These are phyloP conservation scores for Phaethornis superciliosus DNA, from an alignment of 2,113 vertebrate species.

Conservation along the genomic window DNA sequence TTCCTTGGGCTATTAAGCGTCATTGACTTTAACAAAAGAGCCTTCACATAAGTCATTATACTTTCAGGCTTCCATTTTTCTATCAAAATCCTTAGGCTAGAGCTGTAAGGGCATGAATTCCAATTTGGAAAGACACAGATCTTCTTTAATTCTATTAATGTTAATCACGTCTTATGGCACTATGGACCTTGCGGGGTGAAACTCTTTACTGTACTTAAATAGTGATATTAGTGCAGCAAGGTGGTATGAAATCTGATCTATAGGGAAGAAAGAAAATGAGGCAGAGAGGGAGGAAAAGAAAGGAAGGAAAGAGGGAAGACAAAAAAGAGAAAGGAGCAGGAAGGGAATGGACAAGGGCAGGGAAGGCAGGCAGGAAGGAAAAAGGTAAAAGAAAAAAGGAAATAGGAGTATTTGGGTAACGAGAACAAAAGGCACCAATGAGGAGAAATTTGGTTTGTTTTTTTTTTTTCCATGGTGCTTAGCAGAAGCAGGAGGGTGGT, in stretches of 20 bases:
- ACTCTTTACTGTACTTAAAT: background rate
- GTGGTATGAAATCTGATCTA: background rate
- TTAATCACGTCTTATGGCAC: background rate
- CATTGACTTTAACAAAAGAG: background rate
- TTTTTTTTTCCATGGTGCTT: background rate
- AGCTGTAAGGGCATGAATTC: background rate
- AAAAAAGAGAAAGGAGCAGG: background rate
- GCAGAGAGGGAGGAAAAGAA: background rate
- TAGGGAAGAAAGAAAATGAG: background rate
- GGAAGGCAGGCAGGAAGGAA: background rate
- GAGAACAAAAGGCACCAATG: background rate
- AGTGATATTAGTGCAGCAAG: background rate
- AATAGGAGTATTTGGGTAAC: background rate
- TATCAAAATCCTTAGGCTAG: background rate
- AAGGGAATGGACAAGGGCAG: too few relatives aligned
- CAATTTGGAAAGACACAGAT: background rate
- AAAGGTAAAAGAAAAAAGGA: background rate
- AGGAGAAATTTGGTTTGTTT: background rate
- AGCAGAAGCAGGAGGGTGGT: background rate
- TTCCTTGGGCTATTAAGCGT: conserved; percentile 1
- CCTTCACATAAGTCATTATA: background rate
- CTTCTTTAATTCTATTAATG: background rate
- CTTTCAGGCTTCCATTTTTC: background rate
- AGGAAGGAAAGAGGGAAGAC: too few relatives aligned
- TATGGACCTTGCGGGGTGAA: background rate